Percentiles rank a stretch among this genome's conserved stretches.
phyloP scores from a whole-genome alignment of 2,113 vertebrate genomes.

The Sander vitreus region DNA sequence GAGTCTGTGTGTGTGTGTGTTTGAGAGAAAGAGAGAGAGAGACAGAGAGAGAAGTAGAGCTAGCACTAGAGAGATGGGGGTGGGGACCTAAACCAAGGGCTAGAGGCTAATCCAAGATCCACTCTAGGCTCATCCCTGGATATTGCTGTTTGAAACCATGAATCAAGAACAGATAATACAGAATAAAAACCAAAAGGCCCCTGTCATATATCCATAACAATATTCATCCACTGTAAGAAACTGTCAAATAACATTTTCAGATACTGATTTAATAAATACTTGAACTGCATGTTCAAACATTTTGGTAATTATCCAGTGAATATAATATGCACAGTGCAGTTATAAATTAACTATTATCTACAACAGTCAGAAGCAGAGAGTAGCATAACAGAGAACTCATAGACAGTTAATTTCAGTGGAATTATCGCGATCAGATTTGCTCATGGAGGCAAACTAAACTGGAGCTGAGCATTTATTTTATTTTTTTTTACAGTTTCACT shows the following conservation, averaged over 20 bases:
- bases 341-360: neutral
- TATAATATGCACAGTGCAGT: neutral
- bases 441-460: neutral
- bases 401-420: conserved; percentile 1
- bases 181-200: conserved; percentile 55
- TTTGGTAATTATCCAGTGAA: neutral
- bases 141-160: conserved; percentile 78
- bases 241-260: neutral
- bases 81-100: conserved; percentile 78
- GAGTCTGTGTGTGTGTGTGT: conserved; percentile 63
- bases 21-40: conserved; percentile 17
- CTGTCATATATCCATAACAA: conserved; percentile 24
- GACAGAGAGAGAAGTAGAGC: conserved; percentile 39
- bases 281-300: neutral
- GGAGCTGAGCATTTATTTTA: neutral
- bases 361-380: conserved; percentile 2
- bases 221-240: conserved; percentile 22
- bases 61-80: conserved; percentile 72
- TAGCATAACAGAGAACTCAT: neutral
- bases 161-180: conserved; percentile 69
- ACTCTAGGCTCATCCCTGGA: conserved; percentile 79
- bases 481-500: neutral
- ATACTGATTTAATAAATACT: neutral
- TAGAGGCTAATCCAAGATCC: conserved; percentile 79
- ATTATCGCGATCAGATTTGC: neutral